Conservation (phyloP, 2,888 invertebrate species). For the Eulithis testata region DNA sequence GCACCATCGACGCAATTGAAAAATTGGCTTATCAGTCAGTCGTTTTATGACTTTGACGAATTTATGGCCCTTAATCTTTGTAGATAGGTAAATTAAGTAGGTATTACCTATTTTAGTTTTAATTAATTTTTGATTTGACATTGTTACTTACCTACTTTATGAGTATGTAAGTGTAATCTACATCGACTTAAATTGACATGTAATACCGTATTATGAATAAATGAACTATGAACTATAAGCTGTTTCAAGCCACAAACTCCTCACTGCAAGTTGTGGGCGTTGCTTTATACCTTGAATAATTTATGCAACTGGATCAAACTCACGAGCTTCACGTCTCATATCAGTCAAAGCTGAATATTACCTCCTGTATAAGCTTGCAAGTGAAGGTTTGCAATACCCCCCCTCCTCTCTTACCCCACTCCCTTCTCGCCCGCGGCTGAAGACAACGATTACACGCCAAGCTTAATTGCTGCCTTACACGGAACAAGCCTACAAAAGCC, state of each 20-base stretch:
- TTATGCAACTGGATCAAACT: constrained; percentile 18
- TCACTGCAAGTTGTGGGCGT: background rate
- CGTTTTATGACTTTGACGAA: too few species aligned
- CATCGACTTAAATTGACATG: too few species aligned
- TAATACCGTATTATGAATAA: too few species aligned
- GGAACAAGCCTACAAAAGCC: constrained; percentile 25
- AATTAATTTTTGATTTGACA: too few species aligned
- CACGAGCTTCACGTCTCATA: constrained; percentile 7
- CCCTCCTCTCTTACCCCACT: background rate
- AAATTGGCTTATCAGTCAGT: too few species aligned
- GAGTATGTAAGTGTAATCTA: too few species aligned
- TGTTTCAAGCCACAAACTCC: background rate
- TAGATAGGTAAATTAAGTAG: too few species aligned
- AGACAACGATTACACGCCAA: constrained; percentile 28
- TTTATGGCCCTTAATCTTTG: too few species aligned
- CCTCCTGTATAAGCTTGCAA: constrained; percentile 13
- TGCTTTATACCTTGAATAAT: background rate
- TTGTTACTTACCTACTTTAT: too few species aligned
- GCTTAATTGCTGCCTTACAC: constrained; percentile 30
- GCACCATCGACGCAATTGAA: too few species aligned
- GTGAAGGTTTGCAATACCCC: constrained; percentile 19
- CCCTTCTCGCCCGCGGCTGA: constrained; percentile 12
- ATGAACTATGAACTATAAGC: too few species aligned
- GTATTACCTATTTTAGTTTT: too few species aligned
- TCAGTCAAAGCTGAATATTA: constrained; percentile 13